These are phyloP conservation scores for Tupaia tana DNA, from an alignment of 2,113 vertebrate genomes.

Conservation along the genomic window DNA sequence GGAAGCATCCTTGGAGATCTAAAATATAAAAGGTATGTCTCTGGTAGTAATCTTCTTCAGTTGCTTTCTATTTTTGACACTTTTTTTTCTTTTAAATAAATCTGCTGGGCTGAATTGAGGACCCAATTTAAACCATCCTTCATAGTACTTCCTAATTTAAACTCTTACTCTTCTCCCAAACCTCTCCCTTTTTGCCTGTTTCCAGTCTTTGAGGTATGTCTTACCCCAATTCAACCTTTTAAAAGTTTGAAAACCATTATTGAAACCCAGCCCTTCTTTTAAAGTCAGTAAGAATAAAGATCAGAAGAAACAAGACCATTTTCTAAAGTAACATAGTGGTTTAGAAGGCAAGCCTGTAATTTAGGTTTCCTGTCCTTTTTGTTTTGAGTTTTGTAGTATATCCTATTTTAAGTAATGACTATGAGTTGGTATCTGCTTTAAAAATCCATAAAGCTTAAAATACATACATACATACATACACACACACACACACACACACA, in stretches of 20 bases:
- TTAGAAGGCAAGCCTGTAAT: slow-evolving; percentile 53
- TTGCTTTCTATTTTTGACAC: not conserved
- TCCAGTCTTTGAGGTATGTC: not conserved
- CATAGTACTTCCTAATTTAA: not conserved
- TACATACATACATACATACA: not conserved
- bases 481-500: too few species aligned
- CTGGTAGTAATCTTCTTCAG: not conserved
- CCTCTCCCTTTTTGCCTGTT: not conserved
- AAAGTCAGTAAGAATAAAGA: slow-evolving; percentile 27
- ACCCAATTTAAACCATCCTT: not conserved
- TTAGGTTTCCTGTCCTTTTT: slow-evolving; percentile 49
- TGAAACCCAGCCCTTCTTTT: slow-evolving; percentile 1
- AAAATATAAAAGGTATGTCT: not conserved
- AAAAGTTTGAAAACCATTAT: not conserved
- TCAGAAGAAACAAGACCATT: not conserved
- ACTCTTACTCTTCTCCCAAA: not conserved
- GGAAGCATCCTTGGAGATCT: not conserved
- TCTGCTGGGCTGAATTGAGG: not conserved
- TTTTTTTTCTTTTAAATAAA: not conserved
- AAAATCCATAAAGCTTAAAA: not conserved
- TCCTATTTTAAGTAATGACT: slow-evolving; percentile 4
- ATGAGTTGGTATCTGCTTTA: not conserved
- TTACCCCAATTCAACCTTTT: not conserved
- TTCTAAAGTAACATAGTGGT: slow-evolving; percentile 57
- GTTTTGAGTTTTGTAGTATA: slow-evolving; percentile 29